phyloP scores from a whole-genome alignment of 2,797 vertebrate species.

The Acomys russatus region DNA sequence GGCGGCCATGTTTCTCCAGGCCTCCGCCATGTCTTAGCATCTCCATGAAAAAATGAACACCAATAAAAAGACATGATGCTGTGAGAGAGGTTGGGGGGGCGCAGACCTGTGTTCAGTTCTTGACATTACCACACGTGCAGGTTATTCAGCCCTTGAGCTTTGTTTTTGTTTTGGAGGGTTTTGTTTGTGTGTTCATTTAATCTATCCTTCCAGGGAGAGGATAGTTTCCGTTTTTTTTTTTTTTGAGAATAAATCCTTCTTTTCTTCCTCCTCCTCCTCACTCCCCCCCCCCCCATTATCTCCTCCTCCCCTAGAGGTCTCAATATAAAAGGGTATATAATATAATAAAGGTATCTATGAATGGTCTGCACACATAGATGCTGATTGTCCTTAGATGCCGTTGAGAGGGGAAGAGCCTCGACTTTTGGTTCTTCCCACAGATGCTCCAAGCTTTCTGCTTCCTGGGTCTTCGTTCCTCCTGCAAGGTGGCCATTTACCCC shows the following conservation, averaged over 20 bases:
- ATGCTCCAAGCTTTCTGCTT: neutral
- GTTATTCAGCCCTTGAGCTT: neutral
- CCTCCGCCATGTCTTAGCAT: neutral
- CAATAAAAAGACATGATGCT: neutral
- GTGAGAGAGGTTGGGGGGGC: neutral
- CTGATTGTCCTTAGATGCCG: neutral
- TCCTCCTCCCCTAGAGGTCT: neutral
- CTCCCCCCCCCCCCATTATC: too few species aligned
- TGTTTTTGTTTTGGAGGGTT: neutral
- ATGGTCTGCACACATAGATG: neutral
- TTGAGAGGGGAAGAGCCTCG: neutral
- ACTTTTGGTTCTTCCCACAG: neutral
- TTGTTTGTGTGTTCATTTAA: neutral
- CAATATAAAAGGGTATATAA: neutral
- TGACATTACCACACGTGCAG: neutral
- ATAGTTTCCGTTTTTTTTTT: neutral
- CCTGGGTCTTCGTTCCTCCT: neutral
- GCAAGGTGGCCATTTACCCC: neutral
- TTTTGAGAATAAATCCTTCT: neutral
- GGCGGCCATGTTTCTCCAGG: neutral
- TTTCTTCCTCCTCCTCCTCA: too few species aligned
- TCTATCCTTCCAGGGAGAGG: neutral
- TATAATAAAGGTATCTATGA: neutral
- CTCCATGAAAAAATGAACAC: neutral
- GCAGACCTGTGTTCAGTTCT: neutral